Evolutionary conservation across 30 jellyfish, hydroid and myxozoan species (phyloP).

Genomic region (Pseudorhiza aurosa): DNA sequence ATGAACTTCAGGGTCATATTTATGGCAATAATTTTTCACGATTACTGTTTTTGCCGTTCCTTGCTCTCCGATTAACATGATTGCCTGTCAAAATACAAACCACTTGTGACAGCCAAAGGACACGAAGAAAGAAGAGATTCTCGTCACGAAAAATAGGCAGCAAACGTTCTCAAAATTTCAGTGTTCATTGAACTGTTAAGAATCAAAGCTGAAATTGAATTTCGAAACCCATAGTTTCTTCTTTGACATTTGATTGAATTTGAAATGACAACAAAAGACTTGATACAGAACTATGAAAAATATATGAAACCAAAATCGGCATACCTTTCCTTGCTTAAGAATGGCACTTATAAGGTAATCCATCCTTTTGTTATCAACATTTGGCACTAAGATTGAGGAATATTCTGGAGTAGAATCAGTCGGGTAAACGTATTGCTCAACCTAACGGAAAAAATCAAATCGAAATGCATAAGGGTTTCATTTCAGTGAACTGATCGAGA

Average conservation of each 20-base stretch:
- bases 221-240: too few relatives aligned
- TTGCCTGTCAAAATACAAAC: slow-evolving; percentile 73
- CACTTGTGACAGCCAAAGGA: too few relatives aligned
- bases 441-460: slow-evolving; percentile 9
- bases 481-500: too few relatives aligned
- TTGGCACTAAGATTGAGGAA: slow-evolving; percentile 88
- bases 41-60: slow-evolving; percentile 93
- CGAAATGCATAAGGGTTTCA: too few relatives aligned
- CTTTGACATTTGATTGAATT: too few relatives aligned
- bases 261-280: neutral
- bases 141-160: neutral
- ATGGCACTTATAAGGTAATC: slow-evolving; percentile 76
- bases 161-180: too few relatives aligned
- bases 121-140: neutral
- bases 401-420: slow-evolving; percentile 75
- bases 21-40: slow-evolving; percentile 63
- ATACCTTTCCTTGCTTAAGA: slow-evolving; percentile 85
- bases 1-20: slow-evolving; percentile 82
- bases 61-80: slow-evolving; percentile 83
- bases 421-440: slow-evolving; percentile 71
- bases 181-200: too few relatives aligned
- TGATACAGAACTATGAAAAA: neutral
- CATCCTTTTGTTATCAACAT: slow-evolving; percentile 85
- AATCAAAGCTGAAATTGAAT: too few relatives aligned
- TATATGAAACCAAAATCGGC: neutral